Percentiles rank a stretch among this genome's conserved stretches.
These are phyloP conservation scores for Colius striatus DNA, from an alignment of 2,113 vertebrate genomes.

Conservation along the genomic window DNA sequence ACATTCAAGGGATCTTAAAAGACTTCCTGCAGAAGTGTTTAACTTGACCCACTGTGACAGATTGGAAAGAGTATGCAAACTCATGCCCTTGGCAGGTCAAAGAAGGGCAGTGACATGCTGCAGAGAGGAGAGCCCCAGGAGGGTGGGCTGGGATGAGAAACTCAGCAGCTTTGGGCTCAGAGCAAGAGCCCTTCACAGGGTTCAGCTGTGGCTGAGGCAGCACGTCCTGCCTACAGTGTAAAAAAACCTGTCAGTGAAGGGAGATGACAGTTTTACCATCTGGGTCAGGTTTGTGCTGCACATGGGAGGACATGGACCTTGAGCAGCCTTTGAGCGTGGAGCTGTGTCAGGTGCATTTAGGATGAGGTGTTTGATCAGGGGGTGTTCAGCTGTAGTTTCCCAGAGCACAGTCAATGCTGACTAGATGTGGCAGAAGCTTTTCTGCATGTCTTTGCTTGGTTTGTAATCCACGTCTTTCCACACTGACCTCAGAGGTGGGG, in stretches of 20 bases:
- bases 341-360: neutral
- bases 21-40: neutral
- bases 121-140: neutral
- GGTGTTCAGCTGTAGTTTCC: neutral
- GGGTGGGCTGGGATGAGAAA: neutral
- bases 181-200: neutral
- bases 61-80: neutral
- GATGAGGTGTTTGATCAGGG: neutral
- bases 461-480: accelerated
- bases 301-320: accelerated
- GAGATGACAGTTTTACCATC: neutral
- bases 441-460: neutral
- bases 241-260: neutral
- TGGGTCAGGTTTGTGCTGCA: neutral
- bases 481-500: neutral
- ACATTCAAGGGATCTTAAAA: neutral
- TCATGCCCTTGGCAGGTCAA: neutral
- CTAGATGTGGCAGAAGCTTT: neutral
- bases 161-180: neutral
- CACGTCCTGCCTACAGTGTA: neutral
- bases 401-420: neutral
- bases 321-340: neutral
- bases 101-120: neutral
- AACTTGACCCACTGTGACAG: neutral
- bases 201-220: neutral